phyloP scores from a whole-genome alignment of 2,113 vertebrate genomes.

The Brachirus orientalis region DNA sequence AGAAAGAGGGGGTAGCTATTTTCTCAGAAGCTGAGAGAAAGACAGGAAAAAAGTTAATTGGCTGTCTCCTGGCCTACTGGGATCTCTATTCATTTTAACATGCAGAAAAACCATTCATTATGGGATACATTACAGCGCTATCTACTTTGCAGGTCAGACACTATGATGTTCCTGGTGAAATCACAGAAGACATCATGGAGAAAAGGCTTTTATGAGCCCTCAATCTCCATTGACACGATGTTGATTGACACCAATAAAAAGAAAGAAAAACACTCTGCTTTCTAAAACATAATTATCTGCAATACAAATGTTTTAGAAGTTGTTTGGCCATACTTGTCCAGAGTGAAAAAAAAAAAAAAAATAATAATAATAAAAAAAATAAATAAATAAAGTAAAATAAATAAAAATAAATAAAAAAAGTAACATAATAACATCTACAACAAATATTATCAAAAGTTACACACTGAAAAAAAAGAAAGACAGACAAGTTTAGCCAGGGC shows the following conservation, averaged over 20 bases:
- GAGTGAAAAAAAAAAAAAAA: no score
- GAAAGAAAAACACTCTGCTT: conserved; percentile 15
- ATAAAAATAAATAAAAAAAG: no score
- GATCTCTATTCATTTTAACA: conserved; percentile 78
- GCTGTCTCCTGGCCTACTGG: conserved; percentile 76
- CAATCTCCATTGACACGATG: conserved; percentile 27
- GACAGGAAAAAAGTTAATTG: conserved; percentile 75
- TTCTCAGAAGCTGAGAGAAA: conserved; percentile 55
- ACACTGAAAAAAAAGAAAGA: neutral
- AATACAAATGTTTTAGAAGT: no score
- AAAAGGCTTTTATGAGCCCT: conserved; percentile 63
- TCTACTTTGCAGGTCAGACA: conserved; percentile 72
- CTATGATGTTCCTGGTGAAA: conserved; percentile 67
- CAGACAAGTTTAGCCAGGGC: conserved; percentile 12
- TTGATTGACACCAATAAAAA: neutral
- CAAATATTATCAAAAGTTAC: no score
- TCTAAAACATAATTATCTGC: no score
- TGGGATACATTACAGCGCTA: conserved; percentile 70
- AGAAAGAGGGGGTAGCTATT: conserved; percentile 57
- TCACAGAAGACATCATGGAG: conserved; percentile 47
- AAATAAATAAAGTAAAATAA: no score
- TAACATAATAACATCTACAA: no score
- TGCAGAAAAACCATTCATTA: conserved; percentile 79
- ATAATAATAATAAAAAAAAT: no score
- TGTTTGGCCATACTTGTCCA: no score